A percentile compares a stretch with the other conserved stretches of the same genome.
phyloP scores from a whole-genome alignment of 2,113 vertebrate genomes.

The Oceanites oceanicus region DNA sequence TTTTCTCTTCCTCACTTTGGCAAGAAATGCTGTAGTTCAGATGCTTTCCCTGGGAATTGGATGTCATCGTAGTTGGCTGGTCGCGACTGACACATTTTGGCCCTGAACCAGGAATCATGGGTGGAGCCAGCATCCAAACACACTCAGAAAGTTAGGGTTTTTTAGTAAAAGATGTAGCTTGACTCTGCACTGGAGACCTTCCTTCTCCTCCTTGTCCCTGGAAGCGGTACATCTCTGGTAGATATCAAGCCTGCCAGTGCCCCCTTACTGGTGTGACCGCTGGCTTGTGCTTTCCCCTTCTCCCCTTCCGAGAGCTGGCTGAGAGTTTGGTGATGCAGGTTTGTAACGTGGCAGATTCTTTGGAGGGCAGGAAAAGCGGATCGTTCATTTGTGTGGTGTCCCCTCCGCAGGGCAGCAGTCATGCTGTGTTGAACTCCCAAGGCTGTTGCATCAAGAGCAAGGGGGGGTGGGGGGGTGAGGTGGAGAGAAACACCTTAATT shows the following conservation, averaged over 20 bases:
- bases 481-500: not conserved
- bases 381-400: too few species aligned
- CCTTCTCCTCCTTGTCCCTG: not conserved
- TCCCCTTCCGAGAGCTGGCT: not conserved
- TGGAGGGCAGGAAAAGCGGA: not conserved
- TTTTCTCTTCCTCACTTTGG: not conserved
- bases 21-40: not conserved
- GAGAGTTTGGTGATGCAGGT: not conserved
- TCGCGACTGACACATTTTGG: not conserved
- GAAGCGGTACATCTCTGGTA: accelerated
- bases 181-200: not conserved
- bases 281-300: accelerated
- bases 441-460: not conserved
- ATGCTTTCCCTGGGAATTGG: not conserved
- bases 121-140: not conserved
- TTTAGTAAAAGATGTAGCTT: not conserved
- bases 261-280: not conserved
- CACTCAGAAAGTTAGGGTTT: not conserved
- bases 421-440: not conserved
- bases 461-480: too few species aligned
- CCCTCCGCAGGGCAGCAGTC: accelerated
- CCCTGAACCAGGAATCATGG: not conserved
- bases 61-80: not conserved
- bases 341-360: not conserved
- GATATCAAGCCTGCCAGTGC: not conserved